Evolutionary conservation across 2,888 invertebrate species (phyloP).

Genomic region (Tiphia femorata): DNA sequence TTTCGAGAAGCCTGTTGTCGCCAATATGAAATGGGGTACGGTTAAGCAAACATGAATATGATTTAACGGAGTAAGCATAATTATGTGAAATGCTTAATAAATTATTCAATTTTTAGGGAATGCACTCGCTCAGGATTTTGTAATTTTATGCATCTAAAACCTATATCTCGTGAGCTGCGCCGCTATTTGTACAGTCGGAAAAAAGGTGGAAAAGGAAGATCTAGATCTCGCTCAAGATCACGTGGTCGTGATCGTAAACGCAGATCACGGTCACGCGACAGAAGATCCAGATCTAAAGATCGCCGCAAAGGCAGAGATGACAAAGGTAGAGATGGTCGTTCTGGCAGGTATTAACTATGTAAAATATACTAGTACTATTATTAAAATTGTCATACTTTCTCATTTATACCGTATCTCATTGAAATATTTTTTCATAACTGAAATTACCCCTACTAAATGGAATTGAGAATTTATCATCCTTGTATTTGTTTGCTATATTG

Average conservation of each 20-base stretch:
- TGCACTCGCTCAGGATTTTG: conserved; percentile 99
- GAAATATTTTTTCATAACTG: too few relatives aligned
- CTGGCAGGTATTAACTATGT: conserved; percentile 69
- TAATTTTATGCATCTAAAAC: conserved; percentile 99
- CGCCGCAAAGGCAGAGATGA: conserved; percentile 67
- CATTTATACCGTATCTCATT: too few relatives aligned
- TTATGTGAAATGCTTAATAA: background rate
- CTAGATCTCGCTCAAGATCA: conserved; percentile 74
- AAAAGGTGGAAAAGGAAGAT: conserved; percentile 71
- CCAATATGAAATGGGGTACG: conserved; percentile 99
- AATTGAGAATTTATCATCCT: too few relatives aligned
- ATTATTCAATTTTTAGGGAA: conserved; percentile 73
- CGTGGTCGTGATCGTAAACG: conserved; percentile 71
- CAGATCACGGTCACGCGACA: conserved; percentile 66
- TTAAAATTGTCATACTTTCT: too few relatives aligned
- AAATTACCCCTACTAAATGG: too few relatives aligned
- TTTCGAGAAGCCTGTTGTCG: conserved; percentile 99
- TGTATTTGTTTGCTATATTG: too few relatives aligned
- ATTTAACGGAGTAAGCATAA: background rate
- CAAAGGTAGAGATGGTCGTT: conserved; percentile 68
- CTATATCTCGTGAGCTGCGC: conserved; percentile 94
- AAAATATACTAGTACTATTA: background rate
- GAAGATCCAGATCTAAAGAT: conserved; percentile 64
- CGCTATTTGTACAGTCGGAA: conserved; percentile 85
- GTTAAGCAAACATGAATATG: conserved; percentile 38